Evolutionary conservation across 2,888 invertebrate genomes (phyloP), one percentile per base, ranked within the genome.

Genomic region (Trichopoda pennipes): DNA sequence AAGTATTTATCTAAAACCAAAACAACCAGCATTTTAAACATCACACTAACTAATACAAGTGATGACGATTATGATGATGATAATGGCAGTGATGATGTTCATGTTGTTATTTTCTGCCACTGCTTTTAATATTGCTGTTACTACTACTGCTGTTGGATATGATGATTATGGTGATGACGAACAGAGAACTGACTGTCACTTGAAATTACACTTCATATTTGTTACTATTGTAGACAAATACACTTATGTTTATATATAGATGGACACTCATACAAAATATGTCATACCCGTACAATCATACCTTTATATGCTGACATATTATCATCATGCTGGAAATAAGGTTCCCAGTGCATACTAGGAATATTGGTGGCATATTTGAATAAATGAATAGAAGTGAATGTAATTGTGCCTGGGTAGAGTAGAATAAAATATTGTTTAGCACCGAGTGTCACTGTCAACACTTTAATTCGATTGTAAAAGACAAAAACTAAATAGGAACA

Each of bases 201-300:
- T 84, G 68, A 78, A 81, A 84, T 85, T 81, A 84, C 83, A 80
- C 80, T 70, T 85, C 75, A 84, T 61, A 85, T 85, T 83, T 83
- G 84, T 84, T 81, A 83, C 80, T 77, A 60, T 77, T 75, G 56
- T 58, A 58, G 70, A 56, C 74, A 75, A 76, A 79, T 68, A 63
- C 16, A 56, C n/a, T 38, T 55, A 76, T 42, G 58, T 19, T 16
- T 49, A 58, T n/a, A 35, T 21, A 35, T 21, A 64, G 12, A 49
- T 61, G 16, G 32, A 21, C 12, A 63, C 19, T 42, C 12, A 32
- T 53, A 69, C 47, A 66, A 32, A 35, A 38, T 12, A 12, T 12
- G 1, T 12, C 38, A 38, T 1, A 38, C 12, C 12, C 38, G 38
- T 16, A 70, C 23, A 76, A 19, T 14, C 21, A 19, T 61, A 77